These are phyloP conservation scores for Coluber constrictor DNA, from an alignment of 2,797 vertebrate species.

Conservation along the genomic window DNA sequence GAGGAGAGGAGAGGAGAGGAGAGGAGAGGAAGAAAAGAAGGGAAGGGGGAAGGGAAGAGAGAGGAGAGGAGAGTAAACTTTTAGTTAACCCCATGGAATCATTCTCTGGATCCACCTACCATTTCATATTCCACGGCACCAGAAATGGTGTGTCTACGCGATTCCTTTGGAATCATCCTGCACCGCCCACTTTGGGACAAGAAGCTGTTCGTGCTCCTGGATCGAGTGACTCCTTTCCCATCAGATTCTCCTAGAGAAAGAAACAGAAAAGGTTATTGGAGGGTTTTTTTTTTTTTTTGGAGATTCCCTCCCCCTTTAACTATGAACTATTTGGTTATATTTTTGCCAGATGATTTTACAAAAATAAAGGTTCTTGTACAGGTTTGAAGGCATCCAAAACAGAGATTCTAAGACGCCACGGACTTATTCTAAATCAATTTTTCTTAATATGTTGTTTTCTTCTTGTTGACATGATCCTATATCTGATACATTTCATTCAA, in stretches of 20 bases:
- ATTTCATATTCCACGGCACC: slow-evolving; percentile 45
- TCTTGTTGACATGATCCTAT: neutral
- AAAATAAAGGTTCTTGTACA: neutral
- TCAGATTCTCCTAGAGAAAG: neutral
- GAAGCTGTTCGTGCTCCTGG: slow-evolving; percentile 48
- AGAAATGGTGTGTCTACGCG: slow-evolving; percentile 42
- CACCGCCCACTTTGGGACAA: slow-evolving; percentile 7
- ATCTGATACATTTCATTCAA: neutral
- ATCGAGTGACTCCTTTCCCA: slow-evolving; percentile 39
- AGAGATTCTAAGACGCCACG: neutral
- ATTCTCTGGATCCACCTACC: neutral
- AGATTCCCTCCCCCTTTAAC: neutral
- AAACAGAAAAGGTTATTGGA: neutral
- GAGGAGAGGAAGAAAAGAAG: neutral
- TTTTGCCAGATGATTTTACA: neutral
- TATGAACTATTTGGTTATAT: neutral
- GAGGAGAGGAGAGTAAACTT: neutral
- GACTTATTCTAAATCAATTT: neutral
- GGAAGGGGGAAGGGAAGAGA: neutral
- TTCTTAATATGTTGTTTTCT: neutral
- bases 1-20: too few species aligned
- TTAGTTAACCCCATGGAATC: neutral
- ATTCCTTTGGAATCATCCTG: slow-evolving; percentile 16
- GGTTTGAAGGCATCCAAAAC: neutral
- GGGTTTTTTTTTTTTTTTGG: neutral